Percentiles rank a stretch among this genome's conserved stretches.
Conservation (phyloP, 2,113 vertebrate genomes). For the Melospiza melodia region DNA sequence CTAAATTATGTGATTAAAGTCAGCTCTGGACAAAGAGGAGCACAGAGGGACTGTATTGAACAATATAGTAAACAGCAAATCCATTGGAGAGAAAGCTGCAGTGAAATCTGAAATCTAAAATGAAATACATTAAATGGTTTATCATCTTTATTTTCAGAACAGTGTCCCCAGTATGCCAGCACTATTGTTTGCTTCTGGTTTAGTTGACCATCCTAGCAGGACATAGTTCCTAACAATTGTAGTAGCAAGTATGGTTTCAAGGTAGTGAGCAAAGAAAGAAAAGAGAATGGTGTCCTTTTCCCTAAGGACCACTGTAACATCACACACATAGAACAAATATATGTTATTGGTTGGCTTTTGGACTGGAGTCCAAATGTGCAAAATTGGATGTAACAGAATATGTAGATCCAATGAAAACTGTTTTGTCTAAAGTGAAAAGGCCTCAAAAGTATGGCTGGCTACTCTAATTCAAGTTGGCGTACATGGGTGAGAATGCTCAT, state of each 20-base stretch:
- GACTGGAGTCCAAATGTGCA: not conserved
- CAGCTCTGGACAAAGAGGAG: not conserved
- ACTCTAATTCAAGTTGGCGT: not conserved
- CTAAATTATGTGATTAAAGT: not conserved
- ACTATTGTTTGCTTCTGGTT: not conserved
- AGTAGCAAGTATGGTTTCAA: not conserved
- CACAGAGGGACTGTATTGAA: not conserved
- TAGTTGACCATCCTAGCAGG: not conserved
- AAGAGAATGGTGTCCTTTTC: not conserved
- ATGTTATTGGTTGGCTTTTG: not conserved
- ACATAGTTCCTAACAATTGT: not conserved
- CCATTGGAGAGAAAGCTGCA: not conserved
- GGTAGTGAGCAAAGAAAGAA: not conserved
- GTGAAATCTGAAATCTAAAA: not conserved
- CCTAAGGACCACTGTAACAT: not conserved
- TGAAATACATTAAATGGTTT: not conserved
- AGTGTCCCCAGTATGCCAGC: not conserved
- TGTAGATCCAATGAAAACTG: not conserved
- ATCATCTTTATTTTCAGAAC: not conserved
- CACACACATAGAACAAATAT: not conserved
- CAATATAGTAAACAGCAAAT: not conserved
- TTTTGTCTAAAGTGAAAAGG: not conserved
- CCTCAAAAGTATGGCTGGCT: not conserved
- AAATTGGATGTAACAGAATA: not conserved
- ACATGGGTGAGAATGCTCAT: not conserved